Conservation (phyloP, 2,888 invertebrate species). For the Ommatoiulus sabulosus region DNA sequence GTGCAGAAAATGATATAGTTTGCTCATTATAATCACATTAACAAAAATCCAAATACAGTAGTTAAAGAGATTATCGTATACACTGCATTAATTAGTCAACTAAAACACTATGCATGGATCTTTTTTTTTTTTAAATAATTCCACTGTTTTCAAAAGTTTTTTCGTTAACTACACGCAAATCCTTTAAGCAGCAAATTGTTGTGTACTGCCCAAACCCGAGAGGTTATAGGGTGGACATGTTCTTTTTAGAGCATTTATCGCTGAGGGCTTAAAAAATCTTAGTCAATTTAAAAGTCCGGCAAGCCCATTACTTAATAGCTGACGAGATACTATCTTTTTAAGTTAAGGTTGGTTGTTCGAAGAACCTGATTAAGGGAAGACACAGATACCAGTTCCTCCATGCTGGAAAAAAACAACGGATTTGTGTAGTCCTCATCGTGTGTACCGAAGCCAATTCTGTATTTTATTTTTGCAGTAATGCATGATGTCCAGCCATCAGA, state of each 20-base stretch:
- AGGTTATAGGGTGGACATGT: background rate
- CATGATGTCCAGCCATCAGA: background rate
- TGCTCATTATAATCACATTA: no score
- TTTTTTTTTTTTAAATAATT: no score
- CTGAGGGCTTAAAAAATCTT: background rate
- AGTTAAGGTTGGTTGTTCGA: background rate
- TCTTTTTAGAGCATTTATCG: background rate
- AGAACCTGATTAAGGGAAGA: background rate
- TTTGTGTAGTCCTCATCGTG: no score
- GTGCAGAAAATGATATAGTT: no score
- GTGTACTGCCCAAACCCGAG: background rate
- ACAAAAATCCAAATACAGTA: no score
- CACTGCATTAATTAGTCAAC: no score
- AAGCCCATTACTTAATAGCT: constrained; percentile 1
- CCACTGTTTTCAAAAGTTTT: background rate
- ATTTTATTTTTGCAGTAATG: background rate
- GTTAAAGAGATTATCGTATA: no score
- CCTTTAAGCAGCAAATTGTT: background rate
- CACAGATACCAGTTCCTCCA: background rate
- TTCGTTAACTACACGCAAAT: background rate
- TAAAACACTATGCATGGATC: no score
- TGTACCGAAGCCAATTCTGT: background rate
- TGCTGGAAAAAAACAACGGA: background rate
- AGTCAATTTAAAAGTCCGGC: background rate
- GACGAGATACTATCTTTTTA: background rate